phyloP scores from a whole-genome alignment of 1,140 invertebrate genomes.

The Bursaphelenchus mucronatus region DNA sequence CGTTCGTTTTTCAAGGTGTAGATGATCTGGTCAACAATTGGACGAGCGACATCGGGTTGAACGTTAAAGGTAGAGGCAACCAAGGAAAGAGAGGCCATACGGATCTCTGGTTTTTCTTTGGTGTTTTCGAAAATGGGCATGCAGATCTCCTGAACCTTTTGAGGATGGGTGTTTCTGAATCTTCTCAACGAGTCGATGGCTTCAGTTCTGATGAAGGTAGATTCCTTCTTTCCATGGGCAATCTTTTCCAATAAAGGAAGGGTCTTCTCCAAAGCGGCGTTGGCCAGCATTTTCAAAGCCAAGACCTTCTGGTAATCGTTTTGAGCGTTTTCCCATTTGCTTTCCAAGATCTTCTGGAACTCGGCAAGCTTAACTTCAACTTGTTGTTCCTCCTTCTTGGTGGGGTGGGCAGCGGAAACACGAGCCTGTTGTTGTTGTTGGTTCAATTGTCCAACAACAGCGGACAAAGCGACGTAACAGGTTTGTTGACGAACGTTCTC shows the following conservation, averaged over 20 bases:
- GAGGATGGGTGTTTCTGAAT: constrained; percentile 43
- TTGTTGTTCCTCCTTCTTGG: too few relatives aligned
- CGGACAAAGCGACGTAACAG: constrained; percentile 1
- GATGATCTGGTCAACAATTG: constrained; percentile 50
- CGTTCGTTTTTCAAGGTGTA: constrained; percentile 40
- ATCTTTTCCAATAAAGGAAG: constrained; percentile 50
- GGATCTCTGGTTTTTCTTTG: constrained; percentile 45
- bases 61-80: constrained; percentile 45
- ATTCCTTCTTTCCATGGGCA: constrained; percentile 18
- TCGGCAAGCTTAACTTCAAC: too few relatives aligned
- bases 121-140: constrained; percentile 52
- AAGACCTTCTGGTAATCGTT: constrained; percentile 50
- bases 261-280: constrained; percentile 48
- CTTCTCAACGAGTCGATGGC: constrained; percentile 54
- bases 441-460: too few relatives aligned
- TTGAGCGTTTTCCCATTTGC: constrained; percentile 34
- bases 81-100: constrained; percentile 47
- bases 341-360: too few relatives aligned
- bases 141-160: constrained; percentile 46
- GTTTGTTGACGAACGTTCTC: constrained; percentile 36
- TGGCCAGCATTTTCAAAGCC: constrained; percentile 48
- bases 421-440: too few relatives aligned
- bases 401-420: too few relatives aligned
- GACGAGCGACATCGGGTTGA: not conserved
- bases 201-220: not conserved